phyloP scores from a whole-genome alignment of 2,113 vertebrate genomes.

The Daphoenositta chrysoptera region DNA sequence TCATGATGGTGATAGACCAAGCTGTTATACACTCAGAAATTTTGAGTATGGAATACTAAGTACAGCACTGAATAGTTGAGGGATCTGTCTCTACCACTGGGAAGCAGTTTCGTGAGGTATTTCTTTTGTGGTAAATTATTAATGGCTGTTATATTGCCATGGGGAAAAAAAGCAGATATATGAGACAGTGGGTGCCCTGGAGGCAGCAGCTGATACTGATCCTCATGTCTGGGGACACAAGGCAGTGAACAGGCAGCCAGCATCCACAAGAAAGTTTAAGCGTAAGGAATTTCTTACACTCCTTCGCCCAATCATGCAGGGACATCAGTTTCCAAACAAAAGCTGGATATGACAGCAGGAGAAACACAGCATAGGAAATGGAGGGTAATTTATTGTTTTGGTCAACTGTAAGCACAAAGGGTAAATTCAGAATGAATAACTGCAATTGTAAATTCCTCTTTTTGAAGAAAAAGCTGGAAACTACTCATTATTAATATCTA shows the following conservation, averaged over 20 bases:
- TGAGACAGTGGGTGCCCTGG: background rate
- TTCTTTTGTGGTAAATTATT: background rate
- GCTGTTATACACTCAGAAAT: background rate
- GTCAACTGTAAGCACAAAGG: background rate
- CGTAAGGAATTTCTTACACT: background rate
- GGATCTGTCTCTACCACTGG: background rate
- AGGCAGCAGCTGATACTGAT: background rate
- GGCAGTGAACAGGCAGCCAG: background rate
- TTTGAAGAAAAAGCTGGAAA: background rate
- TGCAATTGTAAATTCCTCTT: background rate
- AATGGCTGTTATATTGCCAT: background rate
- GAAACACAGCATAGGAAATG: background rate
- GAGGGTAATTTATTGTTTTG: background rate
- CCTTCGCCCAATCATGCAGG: background rate
- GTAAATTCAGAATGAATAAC: background rate
- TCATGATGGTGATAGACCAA: background rate
- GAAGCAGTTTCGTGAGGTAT: background rate
- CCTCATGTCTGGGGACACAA: background rate
- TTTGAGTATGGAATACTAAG: background rate
- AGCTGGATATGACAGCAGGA: background rate
- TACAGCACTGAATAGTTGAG: background rate
- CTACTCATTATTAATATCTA: background rate
- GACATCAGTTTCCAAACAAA: background rate
- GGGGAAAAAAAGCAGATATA: background rate
- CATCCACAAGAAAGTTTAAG: background rate